Conservation (phyloP, 2,888 invertebrate species). For the Drymonia ruficornis region DNA sequence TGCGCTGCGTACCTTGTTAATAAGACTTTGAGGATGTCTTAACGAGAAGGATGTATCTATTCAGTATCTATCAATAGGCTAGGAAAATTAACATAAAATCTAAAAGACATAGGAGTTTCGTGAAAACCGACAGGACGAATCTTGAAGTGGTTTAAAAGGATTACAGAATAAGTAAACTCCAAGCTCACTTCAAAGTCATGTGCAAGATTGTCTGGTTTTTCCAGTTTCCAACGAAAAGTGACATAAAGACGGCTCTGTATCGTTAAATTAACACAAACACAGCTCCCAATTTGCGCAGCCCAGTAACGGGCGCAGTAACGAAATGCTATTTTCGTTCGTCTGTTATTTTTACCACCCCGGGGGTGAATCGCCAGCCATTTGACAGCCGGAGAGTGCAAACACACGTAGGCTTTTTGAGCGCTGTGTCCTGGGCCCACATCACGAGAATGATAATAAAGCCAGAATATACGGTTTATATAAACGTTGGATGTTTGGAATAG, state of each 20-base stretch:
- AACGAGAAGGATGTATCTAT: too few relatives aligned
- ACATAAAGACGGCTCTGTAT: too few relatives aligned
- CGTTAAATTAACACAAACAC: background rate
- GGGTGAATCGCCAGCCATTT: background rate
- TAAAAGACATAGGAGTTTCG: too few relatives aligned
- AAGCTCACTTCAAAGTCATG: too few relatives aligned
- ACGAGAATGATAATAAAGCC: slow-evolving; percentile 1
- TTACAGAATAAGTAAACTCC: too few relatives aligned
- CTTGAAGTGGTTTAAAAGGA: too few relatives aligned
- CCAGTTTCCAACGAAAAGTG: background rate
- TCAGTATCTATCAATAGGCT: too few relatives aligned
- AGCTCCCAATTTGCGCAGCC: background rate
- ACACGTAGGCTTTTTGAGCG: slow-evolving; percentile 1
- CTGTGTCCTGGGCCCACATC: background rate
- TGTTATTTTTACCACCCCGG: slow-evolving; percentile 2
- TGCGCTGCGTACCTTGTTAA: too few relatives aligned
- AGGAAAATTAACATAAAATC: too few relatives aligned
- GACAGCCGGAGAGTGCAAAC: slow-evolving; percentile 4
- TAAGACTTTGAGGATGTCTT: too few relatives aligned
- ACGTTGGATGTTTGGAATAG: background rate
- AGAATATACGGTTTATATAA: background rate
- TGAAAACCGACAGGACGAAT: too few relatives aligned
- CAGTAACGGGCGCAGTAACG: background rate
- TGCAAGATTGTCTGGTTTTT: too few relatives aligned
- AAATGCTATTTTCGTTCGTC: background rate